A percentile compares a stretch with the other conserved stretches of the same genome.
These are phyloP conservation scores for Ceratitis capitata DNA, from an alignment of 1,140 invertebrate species.

Conservation along the genomic window DNA sequence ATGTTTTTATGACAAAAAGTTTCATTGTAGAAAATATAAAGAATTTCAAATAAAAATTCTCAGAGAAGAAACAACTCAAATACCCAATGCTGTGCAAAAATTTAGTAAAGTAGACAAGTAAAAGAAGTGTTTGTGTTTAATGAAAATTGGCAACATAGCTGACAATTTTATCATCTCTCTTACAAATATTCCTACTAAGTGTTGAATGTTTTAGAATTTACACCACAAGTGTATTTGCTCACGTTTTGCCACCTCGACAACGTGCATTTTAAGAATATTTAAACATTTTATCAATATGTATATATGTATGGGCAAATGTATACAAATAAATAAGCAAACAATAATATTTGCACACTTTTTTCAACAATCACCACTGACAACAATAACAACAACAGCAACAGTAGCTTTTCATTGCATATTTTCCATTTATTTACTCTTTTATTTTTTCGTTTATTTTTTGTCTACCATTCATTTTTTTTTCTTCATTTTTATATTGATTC, in stretches of 20 bases:
- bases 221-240: conserved; percentile 25
- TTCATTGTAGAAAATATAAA: background rate
- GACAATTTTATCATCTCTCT: background rate
- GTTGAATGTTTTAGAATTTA: background rate
- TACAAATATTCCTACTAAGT: background rate
- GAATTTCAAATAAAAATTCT: background rate
- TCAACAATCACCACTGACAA: background rate
- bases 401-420: conserved; percentile 1
- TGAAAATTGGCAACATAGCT: background rate
- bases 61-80: background rate
- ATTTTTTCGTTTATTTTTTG: background rate
- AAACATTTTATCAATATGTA: background rate
- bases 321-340: background rate
- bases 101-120: too few species aligned
- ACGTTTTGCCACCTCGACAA: conserved; percentile 4
- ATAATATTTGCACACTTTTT: conserved; percentile 15
- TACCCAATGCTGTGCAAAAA: too few species aligned
- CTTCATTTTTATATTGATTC: background rate
- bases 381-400: background rate
- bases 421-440: conserved; percentile 21
- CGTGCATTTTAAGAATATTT: conserved; percentile 16
- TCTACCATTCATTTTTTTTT: background rate
- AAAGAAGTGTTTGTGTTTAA: too few species aligned
- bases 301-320: background rate
- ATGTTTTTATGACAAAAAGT: too few species aligned